Evolutionary conservation across 2,797 vertebrate genomes (phyloP).

Genomic region (Okamejei kenojei): DNA sequence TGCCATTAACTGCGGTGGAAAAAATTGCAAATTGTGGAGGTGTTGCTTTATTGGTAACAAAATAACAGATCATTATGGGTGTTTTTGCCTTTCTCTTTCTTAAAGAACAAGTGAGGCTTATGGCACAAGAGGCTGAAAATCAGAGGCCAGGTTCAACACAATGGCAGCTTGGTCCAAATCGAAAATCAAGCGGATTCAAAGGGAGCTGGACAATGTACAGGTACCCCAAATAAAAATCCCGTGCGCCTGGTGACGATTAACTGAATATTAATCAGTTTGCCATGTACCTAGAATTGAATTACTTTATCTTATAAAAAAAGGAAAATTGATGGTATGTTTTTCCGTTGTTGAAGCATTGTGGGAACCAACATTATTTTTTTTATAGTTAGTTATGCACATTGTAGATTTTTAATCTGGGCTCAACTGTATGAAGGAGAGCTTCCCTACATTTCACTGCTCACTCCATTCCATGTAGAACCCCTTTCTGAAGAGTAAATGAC

Average conservation of each 20-base stretch:
- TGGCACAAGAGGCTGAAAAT: conserved; percentile 74
- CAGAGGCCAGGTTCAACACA: conserved; percentile 81
- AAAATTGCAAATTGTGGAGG: background rate
- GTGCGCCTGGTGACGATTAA: background rate
- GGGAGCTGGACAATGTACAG: conserved; percentile 72
- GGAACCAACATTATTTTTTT: background rate
- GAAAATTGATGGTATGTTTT: background rate
- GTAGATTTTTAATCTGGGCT: background rate
- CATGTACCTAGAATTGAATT: background rate
- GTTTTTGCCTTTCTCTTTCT: background rate
- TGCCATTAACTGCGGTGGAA: background rate
- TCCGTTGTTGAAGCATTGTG: background rate
- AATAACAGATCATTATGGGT: background rate
- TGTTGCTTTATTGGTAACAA: background rate
- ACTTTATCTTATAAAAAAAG: background rate
- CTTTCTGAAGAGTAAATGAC: background rate
- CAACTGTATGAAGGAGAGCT: background rate
- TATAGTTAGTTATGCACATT: no score
- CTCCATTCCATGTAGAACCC: background rate
- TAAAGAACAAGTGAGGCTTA: conserved; percentile 68
- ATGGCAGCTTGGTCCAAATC: conserved; percentile 86
- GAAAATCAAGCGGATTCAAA: conserved; percentile 75
- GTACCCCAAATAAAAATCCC: conserved; percentile 44
- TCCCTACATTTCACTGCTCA: background rate
- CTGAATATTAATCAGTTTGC: background rate